Evolutionary conservation across 1,140 invertebrate genomes (phyloP).

Genomic region (Neotoxoptera formosana): DNA sequence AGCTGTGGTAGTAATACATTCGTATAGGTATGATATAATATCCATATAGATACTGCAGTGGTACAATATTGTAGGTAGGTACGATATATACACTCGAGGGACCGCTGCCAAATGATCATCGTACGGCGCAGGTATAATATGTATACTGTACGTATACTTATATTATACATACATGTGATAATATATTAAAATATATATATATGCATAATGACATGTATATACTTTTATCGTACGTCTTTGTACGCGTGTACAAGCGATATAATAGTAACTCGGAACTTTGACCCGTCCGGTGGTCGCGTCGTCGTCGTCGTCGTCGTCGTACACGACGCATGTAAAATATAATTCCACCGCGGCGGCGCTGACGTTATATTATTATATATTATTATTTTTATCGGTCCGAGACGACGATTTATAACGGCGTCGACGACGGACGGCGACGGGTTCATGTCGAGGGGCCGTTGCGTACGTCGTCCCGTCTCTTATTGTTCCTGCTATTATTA

Average conservation of each 20-base stretch:
- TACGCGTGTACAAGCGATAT: background rate
- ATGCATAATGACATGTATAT: background rate
- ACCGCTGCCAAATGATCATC: background rate
- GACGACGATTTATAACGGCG: conserved; percentile 42
- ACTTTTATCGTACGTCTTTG: background rate
- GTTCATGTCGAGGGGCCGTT: background rate
- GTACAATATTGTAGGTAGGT: no score
- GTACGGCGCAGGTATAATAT: background rate
- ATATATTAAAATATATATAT: background rate
- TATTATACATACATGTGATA: background rate
- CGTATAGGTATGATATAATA: background rate
- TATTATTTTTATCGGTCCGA: conserved; percentile 40
- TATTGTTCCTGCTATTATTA: background rate
- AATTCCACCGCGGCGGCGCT: conserved; percentile 21
- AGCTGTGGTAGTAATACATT: background rate
- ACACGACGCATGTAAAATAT: conserved; percentile 38
- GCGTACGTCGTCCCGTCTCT: background rate
- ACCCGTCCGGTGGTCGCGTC: conserved; percentile 32
- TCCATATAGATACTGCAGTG: background rate
- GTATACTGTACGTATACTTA: background rate
- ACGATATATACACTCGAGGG: background rate
- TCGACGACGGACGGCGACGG: conserved; percentile 38
- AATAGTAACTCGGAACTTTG: conserved; percentile 33
- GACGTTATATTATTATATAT: conserved; percentile 11
- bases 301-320: background rate